Evolutionary conservation across 2,888 invertebrate species (phyloP), one percentile per base, ranked within the genome.

Genomic region (Hybos culiciformis): DNA sequence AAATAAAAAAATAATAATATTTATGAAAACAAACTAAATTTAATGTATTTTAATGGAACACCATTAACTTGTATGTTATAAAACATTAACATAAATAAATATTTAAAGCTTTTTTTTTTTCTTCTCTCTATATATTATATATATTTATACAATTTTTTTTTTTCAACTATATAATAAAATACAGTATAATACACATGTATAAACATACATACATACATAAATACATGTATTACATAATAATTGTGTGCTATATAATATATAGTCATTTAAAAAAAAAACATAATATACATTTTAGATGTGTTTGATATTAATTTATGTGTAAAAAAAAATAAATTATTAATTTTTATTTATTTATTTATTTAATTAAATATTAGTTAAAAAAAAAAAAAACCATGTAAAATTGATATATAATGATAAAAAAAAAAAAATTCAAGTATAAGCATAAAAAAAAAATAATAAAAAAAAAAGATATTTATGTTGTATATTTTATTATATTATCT

Each of bases 311-410:
- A 8, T 24, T 24, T 11, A 24, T 24, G n/a, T 26, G n/a, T 4
- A 26, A 26, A 26, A 3, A 26, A 26, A 26, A 26, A 26, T 12
- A 26, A 26, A 26, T 11, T 31, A 14, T 31, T 31, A n/a, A 15
- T 32, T 32, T 32, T 32, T 8, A 40, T 14, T 37, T 44, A 48
- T 49, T 49, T 49, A 46, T 37, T 42, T 39, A 46, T 40, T 33
- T 50, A 50, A 46, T 48, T 46, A 46, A 46, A 43, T 43, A 43
- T 52, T 49, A 42, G 9, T 17, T 24, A 36, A 37, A 24, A 34
- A 23, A 4, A 5, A 18, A 36, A 23, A 36, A 18, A 42, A 17
- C 19, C 14, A 31, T 20, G 20, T 29, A 19, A 19, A 14, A 18
- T 33, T 41, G 15, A 33, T 33, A 41, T 34, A 5, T 38, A 37